Conservation (phyloP, 2,888 invertebrate species). For the Nomada fucata region DNA sequence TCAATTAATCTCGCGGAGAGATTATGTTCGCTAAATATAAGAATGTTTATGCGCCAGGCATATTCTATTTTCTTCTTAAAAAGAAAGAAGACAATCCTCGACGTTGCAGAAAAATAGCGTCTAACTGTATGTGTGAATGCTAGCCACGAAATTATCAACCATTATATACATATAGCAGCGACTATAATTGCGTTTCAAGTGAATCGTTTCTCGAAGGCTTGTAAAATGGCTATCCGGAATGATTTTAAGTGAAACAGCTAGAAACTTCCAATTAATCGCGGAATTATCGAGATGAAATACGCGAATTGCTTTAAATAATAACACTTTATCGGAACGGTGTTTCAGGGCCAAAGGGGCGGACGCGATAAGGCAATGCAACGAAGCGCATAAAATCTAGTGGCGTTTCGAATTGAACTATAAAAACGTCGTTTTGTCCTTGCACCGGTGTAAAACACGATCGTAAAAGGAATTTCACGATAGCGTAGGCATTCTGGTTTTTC, state of each 20-base stretch:
- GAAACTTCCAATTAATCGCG: background rate
- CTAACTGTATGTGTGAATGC: too few species aligned
- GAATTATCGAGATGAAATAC: background rate
- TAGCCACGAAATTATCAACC: background rate
- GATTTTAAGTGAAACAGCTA: background rate
- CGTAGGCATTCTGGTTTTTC: conserved; percentile 44
- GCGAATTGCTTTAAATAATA: conserved; percentile 3
- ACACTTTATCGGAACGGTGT: background rate
- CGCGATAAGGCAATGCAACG: background rate
- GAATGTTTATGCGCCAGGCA: too few species aligned
- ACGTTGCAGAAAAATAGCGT: too few species aligned
- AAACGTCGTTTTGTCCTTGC: conserved; percentile 15
- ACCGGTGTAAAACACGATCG: conserved; percentile 15
- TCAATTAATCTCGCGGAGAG: too few species aligned
- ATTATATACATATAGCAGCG: background rate
- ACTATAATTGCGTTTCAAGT: background rate
- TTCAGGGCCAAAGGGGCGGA: background rate
- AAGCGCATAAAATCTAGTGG: conserved; percentile 16
- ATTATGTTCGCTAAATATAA: too few species aligned
- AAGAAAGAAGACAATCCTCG: too few species aligned
- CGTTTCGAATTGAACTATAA: conserved; percentile 24
- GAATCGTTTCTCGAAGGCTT: background rate
- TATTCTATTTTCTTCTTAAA: too few species aligned
- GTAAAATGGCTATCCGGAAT: background rate
- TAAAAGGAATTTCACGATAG: conserved; percentile 41